Conservation (phyloP, 1,140 invertebrate species). For the Cepaea nemoralis region DNA sequence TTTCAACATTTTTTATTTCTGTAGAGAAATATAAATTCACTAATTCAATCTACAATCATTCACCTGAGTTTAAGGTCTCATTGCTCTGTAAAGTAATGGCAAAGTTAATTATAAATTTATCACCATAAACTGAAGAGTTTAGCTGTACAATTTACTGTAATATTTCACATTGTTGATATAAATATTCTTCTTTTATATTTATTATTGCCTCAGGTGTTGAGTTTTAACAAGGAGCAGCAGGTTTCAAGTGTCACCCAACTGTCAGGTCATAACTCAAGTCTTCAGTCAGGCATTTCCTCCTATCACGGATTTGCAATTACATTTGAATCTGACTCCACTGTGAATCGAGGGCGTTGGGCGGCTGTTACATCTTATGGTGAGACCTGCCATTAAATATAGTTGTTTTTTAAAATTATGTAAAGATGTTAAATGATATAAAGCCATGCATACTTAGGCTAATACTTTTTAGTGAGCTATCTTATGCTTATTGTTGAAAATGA, state of each 20-base stretch:
- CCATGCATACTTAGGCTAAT: neutral
- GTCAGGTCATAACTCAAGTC: neutral
- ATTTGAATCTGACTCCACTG: constrained; percentile 22
- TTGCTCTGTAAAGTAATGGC: too few relatives aligned
- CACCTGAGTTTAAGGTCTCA: too few relatives aligned
- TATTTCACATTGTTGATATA: neutral
- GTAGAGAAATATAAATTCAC: too few relatives aligned
- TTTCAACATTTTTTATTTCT: too few relatives aligned
- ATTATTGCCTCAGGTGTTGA: neutral
- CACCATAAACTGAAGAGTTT: too few relatives aligned
- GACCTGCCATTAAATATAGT: too few relatives aligned
- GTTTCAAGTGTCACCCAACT: neutral
- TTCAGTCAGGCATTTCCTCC: neutral
- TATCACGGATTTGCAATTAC: neutral
- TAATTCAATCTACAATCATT: too few relatives aligned
- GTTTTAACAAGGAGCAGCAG: neutral
- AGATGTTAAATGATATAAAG: neutral
- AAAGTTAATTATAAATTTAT: too few relatives aligned
- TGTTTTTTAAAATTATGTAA: too few relatives aligned
- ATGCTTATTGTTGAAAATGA: neutral
- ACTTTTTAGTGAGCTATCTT: neutral
- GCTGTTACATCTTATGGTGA: constrained; percentile 29
- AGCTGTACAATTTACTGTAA: neutral
- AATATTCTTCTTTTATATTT: neutral
- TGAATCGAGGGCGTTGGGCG: constrained; percentile 21